A percentile compares a stretch with the other conserved stretches of the same genome.
phyloP scores from a whole-genome alignment of 2,888 invertebrate species.

The Agrochola lychnidis region DNA sequence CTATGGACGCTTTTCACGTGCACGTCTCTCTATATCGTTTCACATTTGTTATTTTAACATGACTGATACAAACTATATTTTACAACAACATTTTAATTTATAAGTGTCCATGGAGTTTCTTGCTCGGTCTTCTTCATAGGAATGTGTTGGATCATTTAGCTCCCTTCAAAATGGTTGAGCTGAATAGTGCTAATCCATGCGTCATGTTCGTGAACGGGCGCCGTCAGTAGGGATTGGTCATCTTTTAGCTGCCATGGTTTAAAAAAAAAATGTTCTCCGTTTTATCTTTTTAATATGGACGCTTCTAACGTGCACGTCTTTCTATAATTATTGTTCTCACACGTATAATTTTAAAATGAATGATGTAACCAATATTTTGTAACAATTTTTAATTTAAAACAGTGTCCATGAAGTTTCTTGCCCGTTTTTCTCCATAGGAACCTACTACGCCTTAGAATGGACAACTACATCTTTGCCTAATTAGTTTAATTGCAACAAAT shows the following conservation, averaged over 20 bases:
- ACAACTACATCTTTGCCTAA: background rate
- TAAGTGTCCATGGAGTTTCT: background rate
- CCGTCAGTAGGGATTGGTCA: no score
- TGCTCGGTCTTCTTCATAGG: background rate
- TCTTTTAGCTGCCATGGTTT: no score
- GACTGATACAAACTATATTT: background rate
- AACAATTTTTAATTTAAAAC: background rate
- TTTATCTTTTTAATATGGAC: no score
- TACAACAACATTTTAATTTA: background rate
- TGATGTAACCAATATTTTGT: background rate
- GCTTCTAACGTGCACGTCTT: no score
- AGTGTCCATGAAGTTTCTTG: background rate
- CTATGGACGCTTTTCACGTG: background rate
- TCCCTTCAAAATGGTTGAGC: no score
- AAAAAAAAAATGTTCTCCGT: no score
- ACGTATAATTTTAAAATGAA: background rate
- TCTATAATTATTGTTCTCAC: no score
- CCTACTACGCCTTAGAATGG: background rate
- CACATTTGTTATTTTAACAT: background rate
- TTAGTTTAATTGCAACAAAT: background rate
- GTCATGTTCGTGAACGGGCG: no score
- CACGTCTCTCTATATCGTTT: background rate
- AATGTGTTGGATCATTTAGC: no score
- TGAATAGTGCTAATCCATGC: no score
- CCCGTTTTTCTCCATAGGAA: background rate